Conservation (phyloP, 2,113 vertebrate genomes). For the Mesitornis unicolor region DNA sequence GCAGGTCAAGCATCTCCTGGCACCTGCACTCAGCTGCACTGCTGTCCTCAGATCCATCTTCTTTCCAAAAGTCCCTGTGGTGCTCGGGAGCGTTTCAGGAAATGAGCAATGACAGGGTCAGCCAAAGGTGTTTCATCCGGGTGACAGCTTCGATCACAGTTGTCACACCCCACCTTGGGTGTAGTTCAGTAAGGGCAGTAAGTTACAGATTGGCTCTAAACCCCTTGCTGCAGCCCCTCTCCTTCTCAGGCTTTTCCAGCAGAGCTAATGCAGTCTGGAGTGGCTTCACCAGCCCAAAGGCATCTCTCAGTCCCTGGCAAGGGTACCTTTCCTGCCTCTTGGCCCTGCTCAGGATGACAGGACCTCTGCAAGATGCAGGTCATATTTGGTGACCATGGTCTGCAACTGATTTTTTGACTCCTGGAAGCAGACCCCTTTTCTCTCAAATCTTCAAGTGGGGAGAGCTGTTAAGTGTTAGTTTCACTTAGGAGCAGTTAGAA, state of each 20-base stretch:
- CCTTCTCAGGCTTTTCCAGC: background rate
- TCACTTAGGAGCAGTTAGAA: background rate
- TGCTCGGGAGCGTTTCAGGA: fast-evolving
- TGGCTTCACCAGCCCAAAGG: fast-evolving
- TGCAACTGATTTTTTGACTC: background rate
- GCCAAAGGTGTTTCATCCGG: background rate
- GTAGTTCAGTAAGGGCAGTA: background rate
- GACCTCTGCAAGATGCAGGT: background rate
- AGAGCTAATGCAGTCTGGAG: background rate
- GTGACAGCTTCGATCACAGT: background rate
- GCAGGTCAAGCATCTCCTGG: background rate
- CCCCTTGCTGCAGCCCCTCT: background rate
- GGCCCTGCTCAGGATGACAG: fast-evolving
- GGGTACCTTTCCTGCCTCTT: background rate
- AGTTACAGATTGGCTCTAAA: background rate
- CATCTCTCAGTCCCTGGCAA: background rate
- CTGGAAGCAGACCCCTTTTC: background rate
- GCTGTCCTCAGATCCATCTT: background rate
- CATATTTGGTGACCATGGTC: background rate
- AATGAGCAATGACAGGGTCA: background rate
- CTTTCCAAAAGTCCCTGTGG: fast-evolving
- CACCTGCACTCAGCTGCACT: background rate
- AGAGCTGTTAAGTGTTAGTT: background rate
- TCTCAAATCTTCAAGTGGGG: background rate
- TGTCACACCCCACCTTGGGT: background rate